Conservation (phyloP, 2,113 vertebrate genomes). For the Ictalurus furcatus region DNA sequence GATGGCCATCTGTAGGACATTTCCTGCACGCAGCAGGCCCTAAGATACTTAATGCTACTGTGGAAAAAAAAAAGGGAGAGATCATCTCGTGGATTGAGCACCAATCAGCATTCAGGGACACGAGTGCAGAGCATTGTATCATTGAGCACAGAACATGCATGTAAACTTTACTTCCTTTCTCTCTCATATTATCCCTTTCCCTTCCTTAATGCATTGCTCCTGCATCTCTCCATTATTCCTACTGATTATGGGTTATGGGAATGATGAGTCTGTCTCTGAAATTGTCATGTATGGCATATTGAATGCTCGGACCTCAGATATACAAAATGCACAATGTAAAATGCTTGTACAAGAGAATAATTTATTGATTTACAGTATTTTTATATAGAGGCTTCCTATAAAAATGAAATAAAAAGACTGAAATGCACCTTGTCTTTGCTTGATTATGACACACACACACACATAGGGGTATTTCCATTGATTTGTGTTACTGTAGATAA, state of each 20-base stretch:
- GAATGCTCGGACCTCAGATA: conserved; percentile 66
- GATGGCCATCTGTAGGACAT: conserved; percentile 5
- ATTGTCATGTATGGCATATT: conserved; percentile 55
- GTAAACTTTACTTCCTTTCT: conserved; percentile 54
- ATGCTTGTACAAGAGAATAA: conserved; percentile 65
- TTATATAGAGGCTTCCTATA: conserved; percentile 76
- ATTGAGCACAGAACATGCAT: conserved; percentile 66
- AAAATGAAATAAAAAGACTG: conserved; percentile 64
- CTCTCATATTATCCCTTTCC: conserved; percentile 32
- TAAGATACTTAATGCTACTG: conserved; percentile 36
- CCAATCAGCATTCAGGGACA: conserved; percentile 43
- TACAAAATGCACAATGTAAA: conserved; percentile 59
- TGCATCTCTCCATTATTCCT: conserved; percentile 37
- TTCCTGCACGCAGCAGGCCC: conserved; percentile 2
- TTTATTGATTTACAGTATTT: conserved; percentile 74
- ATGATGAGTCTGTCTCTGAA: conserved; percentile 49
- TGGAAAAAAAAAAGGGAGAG: conserved; percentile 11
- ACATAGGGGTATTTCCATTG: conserved; percentile 9
- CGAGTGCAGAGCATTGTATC: conserved; percentile 25
- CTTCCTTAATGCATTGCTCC: conserved; percentile 17
- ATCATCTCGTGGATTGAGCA: conserved; percentile 11
- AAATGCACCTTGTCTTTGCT: conserved; percentile 27
- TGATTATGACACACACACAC: background rate
- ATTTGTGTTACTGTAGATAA: background rate
- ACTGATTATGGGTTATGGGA: conserved; percentile 42